Evolutionary conservation across 2,888 invertebrate species (phyloP).

Genomic region (Ditylenchus weischeri): DNA sequence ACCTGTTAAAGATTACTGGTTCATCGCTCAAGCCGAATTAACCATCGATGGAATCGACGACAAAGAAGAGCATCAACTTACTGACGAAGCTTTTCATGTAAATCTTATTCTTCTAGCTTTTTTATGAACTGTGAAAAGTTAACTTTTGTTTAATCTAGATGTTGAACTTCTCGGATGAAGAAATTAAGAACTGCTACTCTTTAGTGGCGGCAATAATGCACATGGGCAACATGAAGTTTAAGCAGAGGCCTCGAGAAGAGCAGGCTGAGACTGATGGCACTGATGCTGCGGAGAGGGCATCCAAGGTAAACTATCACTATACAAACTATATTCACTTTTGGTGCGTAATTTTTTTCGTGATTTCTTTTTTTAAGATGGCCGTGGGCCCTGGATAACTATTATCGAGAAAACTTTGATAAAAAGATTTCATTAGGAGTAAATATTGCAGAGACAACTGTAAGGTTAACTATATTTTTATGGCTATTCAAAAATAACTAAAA

Average conservation of each 20-base stretch:
- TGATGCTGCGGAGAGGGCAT: slow-evolving; percentile 61
- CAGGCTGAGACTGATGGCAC: slow-evolving; percentile 80
- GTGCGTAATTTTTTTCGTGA: no score
- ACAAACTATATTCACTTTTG: no score
- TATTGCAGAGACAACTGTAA: not conserved
- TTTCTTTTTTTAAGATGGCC: not conserved
- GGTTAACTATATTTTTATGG: not conserved
- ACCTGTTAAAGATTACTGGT: slow-evolving; percentile 87
- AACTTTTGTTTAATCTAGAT: slow-evolving; percentile 77
- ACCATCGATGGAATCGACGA: slow-evolving; percentile 92
- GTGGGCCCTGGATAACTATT: no score
- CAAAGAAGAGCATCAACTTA: slow-evolving; percentile 75
- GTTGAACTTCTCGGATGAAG: slow-evolving; percentile 91
- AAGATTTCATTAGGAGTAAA: not conserved
- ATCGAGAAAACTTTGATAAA: not conserved
- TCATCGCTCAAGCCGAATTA: slow-evolving; percentile 89
- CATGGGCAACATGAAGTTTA: slow-evolving; percentile 99
- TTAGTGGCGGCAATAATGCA: slow-evolving; percentile 98
- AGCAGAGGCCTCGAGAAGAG: slow-evolving; percentile 99
- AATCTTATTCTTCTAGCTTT: not conserved
- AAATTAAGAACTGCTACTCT: slow-evolving; percentile 94
- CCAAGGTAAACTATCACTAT: no score
- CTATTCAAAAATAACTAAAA: no score
- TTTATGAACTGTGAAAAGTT: not conserved
- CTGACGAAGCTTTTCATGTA: slow-evolving; percentile 36